Conservation (phyloP, 2,113 vertebrate genomes). For the Paralichthys olivaceus region DNA sequence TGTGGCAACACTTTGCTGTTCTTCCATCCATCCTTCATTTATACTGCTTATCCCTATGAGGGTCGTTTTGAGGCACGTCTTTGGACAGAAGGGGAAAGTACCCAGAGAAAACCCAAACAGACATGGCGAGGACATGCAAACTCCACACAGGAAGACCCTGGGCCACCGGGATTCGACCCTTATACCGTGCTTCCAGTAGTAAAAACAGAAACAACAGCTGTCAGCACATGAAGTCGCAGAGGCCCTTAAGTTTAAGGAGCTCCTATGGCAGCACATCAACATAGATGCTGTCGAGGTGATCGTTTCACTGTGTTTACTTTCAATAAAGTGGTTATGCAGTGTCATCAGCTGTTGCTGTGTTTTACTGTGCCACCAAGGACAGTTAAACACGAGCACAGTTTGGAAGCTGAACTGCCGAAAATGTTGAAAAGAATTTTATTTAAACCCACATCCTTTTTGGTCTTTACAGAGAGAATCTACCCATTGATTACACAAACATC, state of each 20-base stretch:
- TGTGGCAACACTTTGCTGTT: slow-evolving; percentile 8
- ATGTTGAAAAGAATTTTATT: background rate
- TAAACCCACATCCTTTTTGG: too few relatives aligned
- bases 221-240: slow-evolving; percentile 51
- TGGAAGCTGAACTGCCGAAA: background rate
- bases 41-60: too few relatives aligned
- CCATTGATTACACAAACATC: too few relatives aligned
- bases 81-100: too few relatives aligned
- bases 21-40: too few relatives aligned
- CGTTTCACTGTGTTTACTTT: slow-evolving; percentile 28
- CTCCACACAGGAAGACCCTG: too few relatives aligned
- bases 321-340: slow-evolving; percentile 13
- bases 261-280: slow-evolving; percentile 26
- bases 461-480: too few relatives aligned
- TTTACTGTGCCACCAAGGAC: slow-evolving; percentile 3
- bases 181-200: background rate
- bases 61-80: too few relatives aligned
- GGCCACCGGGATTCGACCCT: too few relatives aligned
- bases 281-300: slow-evolving; percentile 7
- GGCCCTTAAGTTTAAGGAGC: slow-evolving; percentile 10
- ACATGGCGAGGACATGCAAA: too few relatives aligned
- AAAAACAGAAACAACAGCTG: slow-evolving; percentile 25
- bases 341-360: background rate
- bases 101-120: too few relatives aligned
- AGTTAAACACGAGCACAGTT: background rate